A percentile compares a stretch with the other conserved stretches of the same genome.
Conservation (phyloP, 2,797 vertebrate species). For the Poeciliopsis infans region DNA sequence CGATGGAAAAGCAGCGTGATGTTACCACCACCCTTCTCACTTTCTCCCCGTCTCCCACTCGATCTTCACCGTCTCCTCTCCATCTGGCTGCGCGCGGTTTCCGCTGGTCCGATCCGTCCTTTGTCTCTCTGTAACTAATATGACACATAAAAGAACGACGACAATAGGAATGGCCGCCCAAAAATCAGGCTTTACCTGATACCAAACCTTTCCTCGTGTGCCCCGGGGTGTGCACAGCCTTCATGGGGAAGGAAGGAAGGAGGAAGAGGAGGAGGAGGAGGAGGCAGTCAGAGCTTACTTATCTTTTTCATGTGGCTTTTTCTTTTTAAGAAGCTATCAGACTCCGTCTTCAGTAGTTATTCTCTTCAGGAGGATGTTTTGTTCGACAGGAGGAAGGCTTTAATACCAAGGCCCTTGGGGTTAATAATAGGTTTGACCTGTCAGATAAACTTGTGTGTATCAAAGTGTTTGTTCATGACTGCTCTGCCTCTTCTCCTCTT, state of each 20-base stretch:
- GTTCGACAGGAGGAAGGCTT: constrained; percentile 64
- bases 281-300: constrained; percentile 66
- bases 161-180: constrained; percentile 70
- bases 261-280: constrained; percentile 33
- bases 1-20: constrained; percentile 65
- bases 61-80: constrained; percentile 20
- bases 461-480: constrained; percentile 36
- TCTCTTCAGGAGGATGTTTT: constrained; percentile 67
- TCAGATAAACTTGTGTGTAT: constrained; percentile 67
- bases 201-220: constrained; percentile 60
- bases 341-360: constrained; percentile 60
- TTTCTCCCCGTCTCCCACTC: constrained; percentile 11
- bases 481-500: constrained; percentile 33
- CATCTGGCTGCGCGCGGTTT: constrained; percentile 55
- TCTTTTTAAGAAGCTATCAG: constrained; percentile 56
- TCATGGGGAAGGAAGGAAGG: constrained; percentile 43
- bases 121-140: constrained; percentile 80
- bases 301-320: constrained; percentile 72
- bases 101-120: constrained; percentile 68
- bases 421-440: constrained; percentile 78
- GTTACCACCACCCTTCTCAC: constrained; percentile 51
- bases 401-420: constrained; percentile 65
- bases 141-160: constrained; percentile 74
- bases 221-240: constrained; percentile 50
- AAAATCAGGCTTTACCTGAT: constrained; percentile 70